Percentiles rank a stretch among this genome's conserved stretches.
phyloP scores from a whole-genome alignment of 2,113 vertebrate genomes.

The Otocyon megalotis region DNA sequence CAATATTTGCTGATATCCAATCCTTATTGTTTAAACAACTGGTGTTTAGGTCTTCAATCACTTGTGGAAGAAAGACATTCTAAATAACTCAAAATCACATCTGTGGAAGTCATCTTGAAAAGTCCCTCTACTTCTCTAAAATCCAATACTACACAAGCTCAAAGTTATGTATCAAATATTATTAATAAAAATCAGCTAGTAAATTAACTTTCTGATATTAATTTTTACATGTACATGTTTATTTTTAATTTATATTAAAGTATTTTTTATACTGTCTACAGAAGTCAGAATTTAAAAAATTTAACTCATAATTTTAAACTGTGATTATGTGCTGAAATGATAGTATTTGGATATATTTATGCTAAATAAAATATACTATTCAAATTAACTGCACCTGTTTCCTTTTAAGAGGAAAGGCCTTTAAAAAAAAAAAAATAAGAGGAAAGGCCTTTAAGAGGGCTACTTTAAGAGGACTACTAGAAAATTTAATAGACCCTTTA shows the following conservation, averaged over 20 bases:
- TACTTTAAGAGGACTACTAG: background rate
- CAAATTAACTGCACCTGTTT: constrained; percentile 47
- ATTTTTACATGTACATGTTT: background rate
- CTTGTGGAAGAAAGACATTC: too few species aligned
- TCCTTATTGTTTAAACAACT: too few species aligned
- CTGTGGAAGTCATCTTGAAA: too few species aligned
- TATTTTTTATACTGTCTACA: background rate
- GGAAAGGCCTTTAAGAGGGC: too few species aligned
- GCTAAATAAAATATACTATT: constrained; percentile 42
- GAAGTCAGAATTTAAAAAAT: background rate
- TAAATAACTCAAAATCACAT: too few species aligned
- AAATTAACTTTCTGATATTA: background rate
- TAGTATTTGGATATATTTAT: background rate
- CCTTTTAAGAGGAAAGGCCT: background rate
- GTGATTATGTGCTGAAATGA: background rate
- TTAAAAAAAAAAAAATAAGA: too few species aligned
- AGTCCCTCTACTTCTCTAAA: too few species aligned
- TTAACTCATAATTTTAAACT: constrained; percentile 5
- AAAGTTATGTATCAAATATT: too few species aligned
- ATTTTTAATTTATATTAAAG: background rate
- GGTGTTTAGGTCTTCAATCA: too few species aligned
- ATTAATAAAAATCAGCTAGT: background rate
- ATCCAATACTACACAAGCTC: too few species aligned
- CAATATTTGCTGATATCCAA: too few species aligned
- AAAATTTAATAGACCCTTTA: constrained; percentile 27